phyloP scores from a whole-genome alignment of 2,113 vertebrate genomes.

The Engystomops pustulosus region DNA sequence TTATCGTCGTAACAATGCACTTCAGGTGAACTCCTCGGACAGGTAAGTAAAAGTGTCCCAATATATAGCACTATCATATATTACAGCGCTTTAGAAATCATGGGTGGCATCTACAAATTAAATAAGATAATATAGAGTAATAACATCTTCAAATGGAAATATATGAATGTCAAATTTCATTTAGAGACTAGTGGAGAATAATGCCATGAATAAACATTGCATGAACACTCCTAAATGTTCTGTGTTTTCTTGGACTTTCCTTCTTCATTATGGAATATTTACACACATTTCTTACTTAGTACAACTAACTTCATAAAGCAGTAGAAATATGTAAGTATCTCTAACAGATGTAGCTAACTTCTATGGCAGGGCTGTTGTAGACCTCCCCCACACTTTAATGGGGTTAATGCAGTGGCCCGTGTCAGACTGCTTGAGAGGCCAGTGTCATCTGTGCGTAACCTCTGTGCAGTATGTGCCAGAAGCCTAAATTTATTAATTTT shows the following conservation, averaged over 20 bases:
- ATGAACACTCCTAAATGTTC: not conserved
- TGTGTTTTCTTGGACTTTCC: not conserved
- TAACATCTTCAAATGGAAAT: no score
- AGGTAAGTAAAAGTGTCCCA: no score
- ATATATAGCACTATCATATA: no score
- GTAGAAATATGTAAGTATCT: not conserved
- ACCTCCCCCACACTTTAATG: conserved; percentile 16
- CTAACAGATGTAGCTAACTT: not conserved
- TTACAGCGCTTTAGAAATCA: no score
- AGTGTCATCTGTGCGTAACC: conserved; percentile 41
- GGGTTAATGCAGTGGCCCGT: conserved; percentile 31
- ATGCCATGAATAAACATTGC: not conserved
- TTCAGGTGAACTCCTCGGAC: no score
- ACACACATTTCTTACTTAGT: not conserved
- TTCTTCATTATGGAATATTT: not conserved
- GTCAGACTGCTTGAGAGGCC: conserved; percentile 29
- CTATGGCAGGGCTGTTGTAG: not conserved
- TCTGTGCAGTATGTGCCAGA: conserved; percentile 14
- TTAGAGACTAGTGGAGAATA: no score
- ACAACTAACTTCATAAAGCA: no score
- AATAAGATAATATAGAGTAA: no score
- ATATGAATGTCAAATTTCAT: no score
- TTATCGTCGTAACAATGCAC: no score
- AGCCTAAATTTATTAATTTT: conserved; percentile 28
- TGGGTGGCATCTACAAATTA: no score